Conservation (phyloP, 2,797 vertebrate genomes). For the Mastacembelus armatus region DNA sequence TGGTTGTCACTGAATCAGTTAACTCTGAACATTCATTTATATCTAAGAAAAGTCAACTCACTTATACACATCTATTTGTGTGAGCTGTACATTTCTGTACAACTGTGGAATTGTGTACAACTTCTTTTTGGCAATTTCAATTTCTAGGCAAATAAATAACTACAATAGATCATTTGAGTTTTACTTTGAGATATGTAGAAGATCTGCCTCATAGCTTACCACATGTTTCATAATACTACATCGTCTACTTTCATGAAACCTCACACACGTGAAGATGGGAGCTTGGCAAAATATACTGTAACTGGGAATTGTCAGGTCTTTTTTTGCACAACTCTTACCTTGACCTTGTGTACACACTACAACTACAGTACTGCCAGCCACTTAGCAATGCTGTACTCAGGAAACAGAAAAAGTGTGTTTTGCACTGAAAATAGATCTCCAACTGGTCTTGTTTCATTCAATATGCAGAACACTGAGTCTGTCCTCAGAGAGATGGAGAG, state of each 20-base stretch:
- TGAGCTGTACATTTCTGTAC: not conserved
- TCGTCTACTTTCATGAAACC: constrained; percentile 12
- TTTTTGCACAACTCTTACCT: constrained; percentile 25
- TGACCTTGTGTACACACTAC: constrained; percentile 23
- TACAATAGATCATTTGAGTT: no score
- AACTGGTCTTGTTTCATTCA: constrained; percentile 68
- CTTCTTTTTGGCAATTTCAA: no score
- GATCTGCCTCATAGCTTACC: not conserved
- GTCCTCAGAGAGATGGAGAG: constrained; percentile 64
- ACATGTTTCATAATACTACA: not conserved
- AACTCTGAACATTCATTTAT: constrained; percentile 31
- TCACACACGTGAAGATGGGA: constrained; percentile 20
- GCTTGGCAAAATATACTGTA: constrained; percentile 1
- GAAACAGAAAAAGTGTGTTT: constrained; percentile 29
- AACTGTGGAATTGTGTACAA: not conserved
- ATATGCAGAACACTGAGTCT: constrained; percentile 61
- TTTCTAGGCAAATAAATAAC: no score
- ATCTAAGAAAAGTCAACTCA: constrained; percentile 27
- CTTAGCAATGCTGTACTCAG: constrained; percentile 7
- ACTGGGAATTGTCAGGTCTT: constrained; percentile 9
- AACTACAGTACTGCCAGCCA: constrained; percentile 17
- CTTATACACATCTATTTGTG: not conserved
- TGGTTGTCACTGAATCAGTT: constrained; percentile 33
- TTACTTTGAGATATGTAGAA: no score
- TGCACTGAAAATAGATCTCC: constrained; percentile 62